Evolutionary conservation across 2,113 vertebrate genomes (phyloP), one percentile per base, ranked within the genome.

Genomic region (Psilopsiagon aurifrons): DNA sequence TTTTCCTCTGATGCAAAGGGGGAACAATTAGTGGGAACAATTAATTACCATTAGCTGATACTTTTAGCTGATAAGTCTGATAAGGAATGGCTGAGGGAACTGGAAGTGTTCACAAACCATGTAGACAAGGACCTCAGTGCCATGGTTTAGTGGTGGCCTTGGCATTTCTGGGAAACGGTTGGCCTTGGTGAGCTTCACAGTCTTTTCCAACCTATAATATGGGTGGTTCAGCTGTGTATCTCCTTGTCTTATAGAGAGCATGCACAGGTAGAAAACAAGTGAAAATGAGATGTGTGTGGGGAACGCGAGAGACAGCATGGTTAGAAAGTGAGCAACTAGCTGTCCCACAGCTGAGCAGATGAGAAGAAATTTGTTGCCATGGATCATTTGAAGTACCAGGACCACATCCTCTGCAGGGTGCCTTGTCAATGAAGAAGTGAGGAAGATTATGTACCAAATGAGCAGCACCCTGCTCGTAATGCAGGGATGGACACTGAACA

Each of bases 401-500:
- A 75, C 29, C 11, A 22, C 18, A 67, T n/a, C 7, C 49, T 81
- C 46, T 71, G 41, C 68, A 74, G 41, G 17, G 14, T 2, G 0
- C 37, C 29, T 44, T 47, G 44, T 57, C 41, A 25, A 10, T 52
- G 64, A 51, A 63, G 64, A 71, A 76, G 24, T 5, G 41, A 75
- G 37, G 59, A 62, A 77, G 59, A 39, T 29, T 14, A 46, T 19
- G 25, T 73, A 28, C 39, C 14, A n/a, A 3, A 2, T 14, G 7
- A 59, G 7, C 39, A 51, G 80, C 41, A 35, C 35, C n/a, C 17
- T 9, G 43, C 46, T 12, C n/a, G 33, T 24, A 59, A 83, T 15
- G 33, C n/a, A 18, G 41, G 69, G 37, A 39, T 0, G 0, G 24
- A 57, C 49, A 27, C 11, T 2, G 27, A 76, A 60, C 35, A 55